Evolutionary conservation across 1,140 invertebrate species (phyloP), one percentile per base, ranked within the genome.

Genomic region (Maniola jurtina): DNA sequence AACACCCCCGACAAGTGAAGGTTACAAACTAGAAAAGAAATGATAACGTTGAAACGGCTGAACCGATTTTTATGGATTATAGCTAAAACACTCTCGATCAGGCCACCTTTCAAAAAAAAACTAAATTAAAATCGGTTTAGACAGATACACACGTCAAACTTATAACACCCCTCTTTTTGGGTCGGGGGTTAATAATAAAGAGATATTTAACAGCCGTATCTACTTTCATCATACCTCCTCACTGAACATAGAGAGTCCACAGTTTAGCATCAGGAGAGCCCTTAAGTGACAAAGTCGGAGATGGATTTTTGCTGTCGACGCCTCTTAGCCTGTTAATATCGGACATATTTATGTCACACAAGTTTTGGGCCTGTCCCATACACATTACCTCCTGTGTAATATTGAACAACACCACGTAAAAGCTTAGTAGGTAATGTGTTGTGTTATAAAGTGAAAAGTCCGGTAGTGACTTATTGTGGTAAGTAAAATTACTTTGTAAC

Each of bases 281-380:
- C 83, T 88, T 81, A 88, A 86, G 85, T 81, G 85, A 79, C 77
- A 83, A 69, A 85, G 78, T 88, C 83, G 54, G 77, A 86, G 84
- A 89, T 89, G 86, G 86, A 89, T 89, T 89, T 89, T 89, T 89
- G 87, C 77, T 89, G 87, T 89, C 71, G 76, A 64, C 77, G 66
- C 73, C 73, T 76, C 75, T 74, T 82, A 81, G 76, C 72, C 76
- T 74, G 64, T 66, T 67, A 64, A 75, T 83, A 85, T 88, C 70
- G 83, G 80, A 64, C 75, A 71, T 74, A 86, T 86, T 78, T 83
- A 80, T 83, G 82, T 77, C 69, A 71, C 72, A 64, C 69, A 71
- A 79, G 75, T 73, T 76, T 72, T 47, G 57, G 62, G 71, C 68
- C 59, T 63, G 48, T 54, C 50, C 61, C 61, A 52, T 63, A 55